Base-by-base conservation (phyloP, 2,888 invertebrate species). In the Isoperla grammatica region DNA sequence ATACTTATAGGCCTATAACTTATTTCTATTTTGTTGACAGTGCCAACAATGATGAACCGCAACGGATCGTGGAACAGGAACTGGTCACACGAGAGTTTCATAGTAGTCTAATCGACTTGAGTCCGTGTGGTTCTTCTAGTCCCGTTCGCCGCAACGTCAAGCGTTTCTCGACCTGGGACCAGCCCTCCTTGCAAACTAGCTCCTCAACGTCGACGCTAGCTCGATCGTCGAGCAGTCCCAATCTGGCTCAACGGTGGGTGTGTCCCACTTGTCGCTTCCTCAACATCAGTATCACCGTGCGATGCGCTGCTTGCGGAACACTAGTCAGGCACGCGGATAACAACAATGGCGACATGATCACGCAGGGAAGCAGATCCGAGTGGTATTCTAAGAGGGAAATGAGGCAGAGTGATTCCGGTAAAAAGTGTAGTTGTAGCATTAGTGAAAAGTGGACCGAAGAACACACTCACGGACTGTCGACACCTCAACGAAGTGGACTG, bases 351-450 rank as follows among this genome's bases (percentile, higher is more conserved):
- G 19, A 13, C 11, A 45, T 45, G 45, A 45, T 45, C 11, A 56
- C 56, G 39, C 49, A 13, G 56, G 56, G 19, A 40, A 45, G n/a
- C 23, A 17, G 15, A 50, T 43, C 43, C 42, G 43, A 46, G 29
- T 59, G 59, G 59, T 55, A 35, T 49, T 49, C 11, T 12, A 23
- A 49, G 11, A 4, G 49, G 11, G 29, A 49, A 20, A 59, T 55
- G 55, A 45, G 40, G 43, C 59, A 59, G 11, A 40, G 50, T 1
- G 57, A 23, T 68, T 75, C 49, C 69, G 72, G 20, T 73, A 70
- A 64, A 72, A 75, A 61, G 71, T 72, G 68, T 74, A 73, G 67
- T 70, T 73, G 62, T 73, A 72, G 64, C 74, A 73, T 68, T 72
- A 73, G 43, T 23, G 60, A 56, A 11, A 56, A 49, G 49, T 61